These are phyloP conservation scores for Phthorimaea operculella DNA, from an alignment of 1,140 invertebrate genomes.

Conservation along the genomic window DNA sequence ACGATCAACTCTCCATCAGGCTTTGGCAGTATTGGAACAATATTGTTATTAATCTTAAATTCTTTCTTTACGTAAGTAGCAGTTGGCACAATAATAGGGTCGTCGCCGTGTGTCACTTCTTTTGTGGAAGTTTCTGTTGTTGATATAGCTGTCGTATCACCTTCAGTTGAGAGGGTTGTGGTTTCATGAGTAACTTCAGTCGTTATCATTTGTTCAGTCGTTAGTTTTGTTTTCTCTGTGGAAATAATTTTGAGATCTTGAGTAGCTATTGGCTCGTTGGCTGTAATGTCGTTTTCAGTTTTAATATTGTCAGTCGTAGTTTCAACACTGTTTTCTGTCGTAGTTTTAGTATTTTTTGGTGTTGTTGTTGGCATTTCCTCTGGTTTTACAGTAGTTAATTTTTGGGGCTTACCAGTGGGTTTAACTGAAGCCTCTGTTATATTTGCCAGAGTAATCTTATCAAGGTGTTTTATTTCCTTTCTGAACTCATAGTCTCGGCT, in stretches of 20 bases:
- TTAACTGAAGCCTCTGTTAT: not conserved
- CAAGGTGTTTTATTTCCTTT: constrained; percentile 16
- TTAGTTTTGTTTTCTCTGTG: constrained; percentile 1
- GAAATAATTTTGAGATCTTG: not conserved
- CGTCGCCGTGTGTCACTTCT: constrained; percentile 16
- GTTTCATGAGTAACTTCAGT: not conserved
- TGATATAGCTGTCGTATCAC: not conserved
- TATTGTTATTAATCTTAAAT: constrained; percentile 36
- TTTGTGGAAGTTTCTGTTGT: not conserved
- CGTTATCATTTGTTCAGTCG: not conserved
- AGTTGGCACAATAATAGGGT: constrained; percentile 41
- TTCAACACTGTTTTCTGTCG: constrained; percentile 7
- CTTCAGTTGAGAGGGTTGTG: not conserved
- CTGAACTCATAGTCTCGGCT: constrained; percentile 58
- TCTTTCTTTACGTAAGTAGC: constrained; percentile 22
- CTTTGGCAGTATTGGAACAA: constrained; percentile 30
- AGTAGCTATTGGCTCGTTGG: not conserved
- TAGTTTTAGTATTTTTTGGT: constrained; percentile 7
- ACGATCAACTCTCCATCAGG: constrained; percentile 35
- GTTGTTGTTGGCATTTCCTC: not conserved
- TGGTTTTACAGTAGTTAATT: constrained; percentile 8
- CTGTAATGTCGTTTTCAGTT: constrained; percentile 4
- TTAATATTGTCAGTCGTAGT: constrained; percentile 10
- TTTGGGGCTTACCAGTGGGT: not conserved
- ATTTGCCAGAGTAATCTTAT: constrained; percentile 1